Conservation (phyloP, 30 jellyfish, hydroid and myxozoan genomes). For the Aurelia sp. region DNA sequence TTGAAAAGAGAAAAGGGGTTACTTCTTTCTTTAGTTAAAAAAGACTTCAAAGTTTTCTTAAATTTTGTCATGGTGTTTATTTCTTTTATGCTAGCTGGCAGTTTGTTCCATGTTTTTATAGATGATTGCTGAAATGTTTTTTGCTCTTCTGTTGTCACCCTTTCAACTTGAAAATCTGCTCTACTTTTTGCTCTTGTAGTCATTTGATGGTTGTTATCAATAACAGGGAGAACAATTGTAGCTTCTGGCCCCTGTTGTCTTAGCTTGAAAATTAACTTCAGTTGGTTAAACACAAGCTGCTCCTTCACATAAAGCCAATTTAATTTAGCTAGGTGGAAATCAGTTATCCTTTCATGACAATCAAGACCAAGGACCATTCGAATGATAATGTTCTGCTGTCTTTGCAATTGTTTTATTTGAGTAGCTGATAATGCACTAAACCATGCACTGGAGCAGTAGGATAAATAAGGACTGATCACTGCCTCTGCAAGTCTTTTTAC, state of each 20-base stretch:
- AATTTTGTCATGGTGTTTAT: conserved; percentile 42
- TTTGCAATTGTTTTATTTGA: conserved; percentile 55
- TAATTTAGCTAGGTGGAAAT: conserved; percentile 65
- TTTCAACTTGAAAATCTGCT: conserved; percentile 45
- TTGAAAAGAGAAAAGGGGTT: neutral
- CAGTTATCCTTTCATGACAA: conserved; percentile 55
- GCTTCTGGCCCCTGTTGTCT: conserved; percentile 61
- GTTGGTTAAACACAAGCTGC: conserved; percentile 57
- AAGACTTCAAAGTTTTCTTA: conserved; percentile 31
- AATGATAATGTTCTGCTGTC: conserved; percentile 56
- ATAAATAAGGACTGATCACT: conserved; percentile 56
- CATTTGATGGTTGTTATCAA: conserved; percentile 35
- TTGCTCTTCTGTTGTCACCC: conserved; percentile 46
- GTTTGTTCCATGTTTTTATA: conserved; percentile 32
- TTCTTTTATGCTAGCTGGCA: conserved; percentile 9
- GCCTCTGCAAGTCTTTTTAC: conserved; percentile 73
- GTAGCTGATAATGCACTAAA: conserved; percentile 65
- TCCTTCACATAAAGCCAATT: conserved; percentile 61
- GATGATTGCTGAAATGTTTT: conserved; percentile 39
- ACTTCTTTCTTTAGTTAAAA: neutral
- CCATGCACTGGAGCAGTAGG: conserved; percentile 72
- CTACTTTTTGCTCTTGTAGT: conserved; percentile 40
- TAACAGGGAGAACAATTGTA: conserved; percentile 46
- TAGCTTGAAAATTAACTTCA: conserved; percentile 47
- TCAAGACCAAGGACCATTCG: conserved; percentile 51